Conservation (phyloP, 2,797 vertebrate genomes). For the Sebastes glaucus region DNA sequence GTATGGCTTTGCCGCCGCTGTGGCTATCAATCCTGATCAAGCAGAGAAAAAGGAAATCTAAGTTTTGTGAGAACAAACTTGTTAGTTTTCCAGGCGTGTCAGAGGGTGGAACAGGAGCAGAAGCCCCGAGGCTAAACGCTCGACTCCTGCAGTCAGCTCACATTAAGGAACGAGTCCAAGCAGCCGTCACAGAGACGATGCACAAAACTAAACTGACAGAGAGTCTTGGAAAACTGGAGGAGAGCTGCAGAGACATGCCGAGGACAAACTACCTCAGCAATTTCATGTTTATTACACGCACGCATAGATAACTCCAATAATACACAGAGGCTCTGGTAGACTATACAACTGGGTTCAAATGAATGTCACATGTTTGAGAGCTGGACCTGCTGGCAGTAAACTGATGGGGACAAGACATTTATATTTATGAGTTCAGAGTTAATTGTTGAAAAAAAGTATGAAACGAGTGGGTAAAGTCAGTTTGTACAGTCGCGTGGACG, state of each 20-base stretch:
- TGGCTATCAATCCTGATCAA: conserved; percentile 30
- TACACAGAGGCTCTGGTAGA: conserved; percentile 34
- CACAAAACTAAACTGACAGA: conserved; percentile 30
- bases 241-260: conserved; percentile 55
- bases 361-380: neutral
- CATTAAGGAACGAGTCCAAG: conserved; percentile 28
- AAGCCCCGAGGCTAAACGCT: conserved; percentile 35
- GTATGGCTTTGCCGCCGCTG: neutral
- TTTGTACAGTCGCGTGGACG: neutral
- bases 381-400: neutral
- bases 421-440: neutral
- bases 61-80: conserved; percentile 23
- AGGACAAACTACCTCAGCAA: neutral
- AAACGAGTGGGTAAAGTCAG: neutral
- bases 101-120: conserved; percentile 11
- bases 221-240: conserved; percentile 4
- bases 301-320: conserved; percentile 19
- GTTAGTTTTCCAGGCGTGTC: conserved; percentile 26
- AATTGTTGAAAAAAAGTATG: neutral
- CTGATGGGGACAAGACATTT: neutral
- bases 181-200: neutral
- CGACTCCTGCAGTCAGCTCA: conserved; percentile 21
- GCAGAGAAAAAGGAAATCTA: conserved; percentile 15
- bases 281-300: conserved; percentile 13
- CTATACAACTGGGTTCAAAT: conserved; percentile 18